Percentiles rank a stretch among this genome's conserved stretches.
Evolutionary conservation across 1,140 invertebrate species (phyloP).

Genomic region (Lepidurus couesii): DNA sequence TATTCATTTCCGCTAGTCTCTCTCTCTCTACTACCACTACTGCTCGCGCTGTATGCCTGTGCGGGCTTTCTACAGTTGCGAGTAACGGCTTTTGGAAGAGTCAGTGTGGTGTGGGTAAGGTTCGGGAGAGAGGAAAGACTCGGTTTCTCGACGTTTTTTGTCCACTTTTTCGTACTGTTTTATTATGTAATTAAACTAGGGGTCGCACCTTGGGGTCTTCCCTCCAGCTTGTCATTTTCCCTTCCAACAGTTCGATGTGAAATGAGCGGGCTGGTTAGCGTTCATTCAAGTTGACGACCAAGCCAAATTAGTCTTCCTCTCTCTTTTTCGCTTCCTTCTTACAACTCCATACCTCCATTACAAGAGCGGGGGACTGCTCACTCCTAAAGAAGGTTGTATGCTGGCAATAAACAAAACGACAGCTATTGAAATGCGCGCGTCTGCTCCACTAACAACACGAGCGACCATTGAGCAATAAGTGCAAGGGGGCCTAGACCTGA

Average conservation of each 20-base stretch:
- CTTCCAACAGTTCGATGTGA: background rate
- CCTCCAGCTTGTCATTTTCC: conserved; percentile 2
- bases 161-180: conserved; percentile 8
- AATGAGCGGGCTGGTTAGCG: background rate
- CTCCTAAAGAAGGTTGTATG: background rate
- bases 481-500: background rate
- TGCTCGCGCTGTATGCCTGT: too few relatives aligned
- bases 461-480: background rate
- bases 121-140: background rate
- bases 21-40: too few relatives aligned
- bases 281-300: conserved; percentile 15
- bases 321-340: background rate
- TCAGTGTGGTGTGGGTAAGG: background rate
- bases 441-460: background rate
- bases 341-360: conserved; percentile 6
- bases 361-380: background rate
- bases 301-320: conserved; percentile 10
- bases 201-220: conserved; percentile 12
- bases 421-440: background rate
- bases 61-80: background rate
- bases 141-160: background rate
- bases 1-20: background rate
- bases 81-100: background rate
- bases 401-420: conserved; percentile 4
- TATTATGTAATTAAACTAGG: conserved; percentile 20